phyloP scores from a whole-genome alignment of 2,888 invertebrate species.

The Orthosia incerta region DNA sequence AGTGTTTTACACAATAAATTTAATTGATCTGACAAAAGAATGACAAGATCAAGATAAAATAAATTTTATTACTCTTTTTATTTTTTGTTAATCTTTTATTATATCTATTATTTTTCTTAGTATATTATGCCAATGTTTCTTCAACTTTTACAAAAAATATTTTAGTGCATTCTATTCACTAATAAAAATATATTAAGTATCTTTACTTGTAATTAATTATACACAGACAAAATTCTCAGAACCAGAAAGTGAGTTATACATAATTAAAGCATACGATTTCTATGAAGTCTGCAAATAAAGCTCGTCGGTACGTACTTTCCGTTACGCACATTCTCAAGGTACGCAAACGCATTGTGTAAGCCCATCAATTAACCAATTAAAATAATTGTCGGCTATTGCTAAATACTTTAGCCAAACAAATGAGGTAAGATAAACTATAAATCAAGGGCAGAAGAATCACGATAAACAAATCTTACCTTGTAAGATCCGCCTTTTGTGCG shows the following conservation, averaged over 20 bases:
- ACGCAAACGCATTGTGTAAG: slow-evolving; percentile 37
- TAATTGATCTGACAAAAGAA: too few relatives aligned
- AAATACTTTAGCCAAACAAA: slow-evolving; percentile 68
- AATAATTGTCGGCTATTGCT: slow-evolving; percentile 68
- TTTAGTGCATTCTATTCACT: not conserved
- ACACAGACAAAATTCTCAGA: slow-evolving; percentile 2
- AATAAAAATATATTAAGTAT: slow-evolving; percentile 2
- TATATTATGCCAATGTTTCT: too few relatives aligned
- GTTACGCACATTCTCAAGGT: slow-evolving; percentile 27
- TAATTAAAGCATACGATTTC: slow-evolving; percentile 15
- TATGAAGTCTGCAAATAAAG: slow-evolving; percentile 18
- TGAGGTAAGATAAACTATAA: slow-evolving; percentile 65
- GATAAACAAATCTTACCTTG: slow-evolving; percentile 91
- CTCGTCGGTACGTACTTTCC: not conserved
- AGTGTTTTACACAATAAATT: not conserved
- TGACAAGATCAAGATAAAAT: too few relatives aligned
- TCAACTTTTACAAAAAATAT: not conserved
- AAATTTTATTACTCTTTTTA: too few relatives aligned
- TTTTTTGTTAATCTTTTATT: too few relatives aligned
- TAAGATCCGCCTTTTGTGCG: slow-evolving; percentile 98
- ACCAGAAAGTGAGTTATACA: slow-evolving; percentile 14
- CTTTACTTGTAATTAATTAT: not conserved
- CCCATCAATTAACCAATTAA: slow-evolving; percentile 58
- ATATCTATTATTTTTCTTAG: too few relatives aligned
- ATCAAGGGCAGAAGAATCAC: slow-evolving; percentile 84